Evolutionary conservation across 2,888 invertebrate genomes (phyloP), one percentile per base, ranked within the genome.

Genomic region (Nebria salina): DNA sequence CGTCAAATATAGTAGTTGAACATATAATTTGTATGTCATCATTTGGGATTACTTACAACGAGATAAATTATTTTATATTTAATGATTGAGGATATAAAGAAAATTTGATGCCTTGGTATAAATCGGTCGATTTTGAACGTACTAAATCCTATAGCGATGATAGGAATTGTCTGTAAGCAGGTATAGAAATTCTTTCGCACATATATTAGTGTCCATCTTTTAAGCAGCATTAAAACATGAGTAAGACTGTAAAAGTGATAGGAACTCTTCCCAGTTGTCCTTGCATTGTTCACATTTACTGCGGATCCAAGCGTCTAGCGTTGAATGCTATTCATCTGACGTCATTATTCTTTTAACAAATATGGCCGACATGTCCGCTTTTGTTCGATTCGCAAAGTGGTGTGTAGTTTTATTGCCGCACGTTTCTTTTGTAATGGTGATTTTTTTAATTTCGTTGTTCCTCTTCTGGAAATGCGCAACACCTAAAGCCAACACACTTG

Each of bases 281-380:
- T 77, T 77, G 77, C 77, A 77, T 77, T 77, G 77, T 77, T 77
- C 9, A 72, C 72, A 77, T 72, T 77, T 73, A 78, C 66, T 65
- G 78, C 78, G 73, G 66, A 65, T 65, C 20, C 75, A 74, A 70
- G 65, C 74, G 74, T 78, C 78, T 78, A 65, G 20, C 20, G 20
- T 20, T 41, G 74, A 74, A 78, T 74, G 73, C 25, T 73, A 73
- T 72, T 65, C 65, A 65, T 65, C 65, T 78, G 78, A 78, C 78
- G 78, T 78, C 78, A 78, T 43, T n/a, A 11, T 54, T 65, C 74
- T 68, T 20, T 74, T 74, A 78, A 74, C 78, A 74, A 54, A 54
- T 8, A 54, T 54, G 54, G 54, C 54, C 13, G 54, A 54, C 54
- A 54, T 64, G 65, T 54, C 76, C 76, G 77, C 77, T 77, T 54